Evolutionary conservation across 1,140 invertebrate genomes (phyloP), one percentile per base, ranked within the genome.

Genomic region (Meloidogyne chitwoodi): DNA sequence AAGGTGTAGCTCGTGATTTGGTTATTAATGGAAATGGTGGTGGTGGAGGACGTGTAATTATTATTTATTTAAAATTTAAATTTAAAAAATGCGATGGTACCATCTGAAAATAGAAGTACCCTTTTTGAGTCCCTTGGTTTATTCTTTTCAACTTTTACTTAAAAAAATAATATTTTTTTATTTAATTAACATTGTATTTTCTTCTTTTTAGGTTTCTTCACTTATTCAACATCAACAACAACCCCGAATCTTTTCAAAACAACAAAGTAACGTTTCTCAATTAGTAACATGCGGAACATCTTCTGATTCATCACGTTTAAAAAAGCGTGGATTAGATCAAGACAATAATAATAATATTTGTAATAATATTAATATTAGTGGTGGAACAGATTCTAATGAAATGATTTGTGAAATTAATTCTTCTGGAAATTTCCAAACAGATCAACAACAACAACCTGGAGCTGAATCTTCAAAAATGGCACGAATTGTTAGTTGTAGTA

Each of bases 1-100:
- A 68, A 41, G 80, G 80, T 31, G 80, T 81, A n/a, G 80, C 80
- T 27, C 82, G 80, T 1, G 80, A 81, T 38, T 29, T 77, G 34
- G 34, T 81, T 6, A 75, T 83, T 31, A 81, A 81, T 41, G 81
- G 81, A 16, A 56, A 24, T 34, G 78, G 64, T 14, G 68, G 48
- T 12, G 38, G 81, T 26, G 80, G 80, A 22, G 24, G 69, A 27
- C n/a, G 10, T 11, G 2, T 24, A 62, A 16, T 6, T 56, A 16
- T 56, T 56, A n/a, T 56, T 56, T 8, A 56, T 56, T 16, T n/a
- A 56, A 56, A n/a, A n/a, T n/a, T n/a, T n/a, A n/a, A n/a, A n/a
- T n/a, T n/a, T n/a, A n/a, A n/a, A n/a, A n/a, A n/a, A n/a, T n/a
- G n/a, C n/a, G n/a, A n/a, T n/a, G n/a, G n/a, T n/a, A n/a, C n/a